Base-by-base conservation (phyloP, 2,113 vertebrate species). In the Melierax canorus region DNA sequence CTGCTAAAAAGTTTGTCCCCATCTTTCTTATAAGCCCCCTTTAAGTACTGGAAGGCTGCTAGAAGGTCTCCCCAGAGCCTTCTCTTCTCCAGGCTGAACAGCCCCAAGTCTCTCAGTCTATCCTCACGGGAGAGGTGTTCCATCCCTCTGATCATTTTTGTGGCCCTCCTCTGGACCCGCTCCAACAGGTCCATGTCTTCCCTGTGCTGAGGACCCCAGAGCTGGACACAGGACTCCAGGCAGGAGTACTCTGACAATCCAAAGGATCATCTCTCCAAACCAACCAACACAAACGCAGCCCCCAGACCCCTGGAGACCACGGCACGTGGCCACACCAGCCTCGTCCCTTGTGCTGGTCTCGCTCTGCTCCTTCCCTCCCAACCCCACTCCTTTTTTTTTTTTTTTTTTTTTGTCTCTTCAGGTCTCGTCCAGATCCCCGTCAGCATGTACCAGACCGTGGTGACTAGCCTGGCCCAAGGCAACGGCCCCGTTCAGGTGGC, bases 401-500 rank as follows among this genome's bases (percentile, higher is more conserved):
- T n/a, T 15, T 29, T 66, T 3, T 12, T 15, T 16, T 34, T 17
- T 97, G 24, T 94, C 86, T 81, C 96, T 32, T 0, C 97, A 99
- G 99, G 99, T 71, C 98, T 99, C 46, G 99, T 99, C 96, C 99
- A 99, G 98, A 99, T 99, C 91, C 99, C 99, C 0, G 99, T 99
- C 89, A 99, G 99, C 98, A 99, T 99, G 99, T 99, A 99, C 98
- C 99, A 99, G 98, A 99, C 99, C 0, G 99, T 99, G 86, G 99
- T 99, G 77, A 99, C 99, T 98, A 99, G 99, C 98, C 98, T 99
- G 43, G 99, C 99, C 36, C 99, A 99, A 60, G 99, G 99, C 58
- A 99, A 99, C n/a, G 98, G 99, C 56, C 99, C 99, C 0, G 99
- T 99, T 71, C 99, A 99, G 98, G 99, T 99, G 32, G 99, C 99